A percentile compares a stretch with the other conserved stretches of the same genome.
These are phyloP conservation scores for Lasiommata megera DNA, from an alignment of 2,888 invertebrate genomes.

Conservation along the genomic window DNA sequence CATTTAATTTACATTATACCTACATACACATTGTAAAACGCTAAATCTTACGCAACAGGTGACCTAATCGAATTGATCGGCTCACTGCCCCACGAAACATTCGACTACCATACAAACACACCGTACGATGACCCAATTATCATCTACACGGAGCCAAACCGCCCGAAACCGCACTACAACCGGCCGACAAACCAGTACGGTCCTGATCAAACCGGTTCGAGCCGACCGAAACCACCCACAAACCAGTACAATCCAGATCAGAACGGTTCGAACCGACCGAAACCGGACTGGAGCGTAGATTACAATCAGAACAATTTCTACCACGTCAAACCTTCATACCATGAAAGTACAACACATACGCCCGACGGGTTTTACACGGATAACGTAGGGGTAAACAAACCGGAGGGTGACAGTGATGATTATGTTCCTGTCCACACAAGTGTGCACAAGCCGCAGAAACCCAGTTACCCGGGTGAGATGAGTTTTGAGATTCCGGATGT, in stretches of 20 bases:
- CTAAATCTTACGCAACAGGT: conserved; percentile 60
- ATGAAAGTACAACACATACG: conserved; percentile 61
- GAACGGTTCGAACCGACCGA: conserved; percentile 45
- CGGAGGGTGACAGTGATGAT: conserved; percentile 62
- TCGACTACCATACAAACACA: conserved; percentile 66
- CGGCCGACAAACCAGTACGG: conserved; percentile 38
- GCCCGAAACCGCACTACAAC: conserved; percentile 43
- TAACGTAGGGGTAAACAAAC: conserved; percentile 41
- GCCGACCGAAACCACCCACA: conserved; percentile 46
- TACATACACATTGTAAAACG: conserved; percentile 3
- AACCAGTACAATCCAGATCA: conserved; percentile 42
- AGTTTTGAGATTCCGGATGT: conserved; percentile 25
- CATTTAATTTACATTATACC: not conserved
- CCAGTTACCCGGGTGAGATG: conserved; percentile 74
- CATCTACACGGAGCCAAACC: conserved; percentile 70
- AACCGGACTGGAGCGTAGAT: conserved; percentile 53
- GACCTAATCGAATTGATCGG: conserved; percentile 77
- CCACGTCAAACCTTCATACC: conserved; percentile 76
- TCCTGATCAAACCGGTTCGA: conserved; percentile 42
- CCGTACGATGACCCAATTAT: conserved; percentile 74
- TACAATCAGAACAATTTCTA: conserved; percentile 59
- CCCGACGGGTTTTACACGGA: conserved; percentile 56
- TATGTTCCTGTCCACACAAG: conserved; percentile 67
- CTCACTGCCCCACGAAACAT: conserved; percentile 73
- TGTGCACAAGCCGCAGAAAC: conserved; percentile 58